Evolutionary conservation across 2,113 vertebrate species (phyloP), one percentile per base, ranked within the genome.

Genomic region (Pituophis catenifer): DNA sequence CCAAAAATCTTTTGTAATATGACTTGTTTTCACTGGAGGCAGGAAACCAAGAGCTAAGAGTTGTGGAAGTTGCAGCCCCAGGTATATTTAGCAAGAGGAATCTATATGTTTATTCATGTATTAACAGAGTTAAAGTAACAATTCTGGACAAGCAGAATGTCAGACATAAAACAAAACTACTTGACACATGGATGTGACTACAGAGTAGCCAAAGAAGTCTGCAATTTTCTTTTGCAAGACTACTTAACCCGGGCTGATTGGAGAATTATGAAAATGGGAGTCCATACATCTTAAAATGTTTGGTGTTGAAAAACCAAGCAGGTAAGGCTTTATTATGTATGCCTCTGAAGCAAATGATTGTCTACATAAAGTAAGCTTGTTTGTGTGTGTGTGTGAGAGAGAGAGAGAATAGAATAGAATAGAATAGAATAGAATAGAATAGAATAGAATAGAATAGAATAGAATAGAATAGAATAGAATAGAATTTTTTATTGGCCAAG

Each of bases 41-140:
- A 96, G 94, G 92, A 93, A 96, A 90, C 87, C 92, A 96, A 96
- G 91, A 95, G 93, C 90, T 96, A 94, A 95, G 92, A 94, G 94
- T 91, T 94, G 93, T 88, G 48, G 86, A 90, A 94, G 91, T 2
- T 88, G 88, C 94, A 95, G 93, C 33, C 26, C 91, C 91, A 92
- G 89, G 26, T 17, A 24, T 48, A 1, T 12, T 91, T 87, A 94
- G 96, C 93, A 70, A 54, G 85, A 88, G 48, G 62, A 92, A 87
- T 11, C 8, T 26, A 24, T 55, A 10, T 5, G 3, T n/a, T 26
- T n/a, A 19, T 17, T 29, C 59, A 24, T n/a, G 8, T 44, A 12
- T 48, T 50, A 58, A 91, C 19, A 33, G 24, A 26, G 21, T 57
- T 38, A n/a, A 24, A 58, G 54, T 2, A 21, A 17, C 15, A 53